Evolutionary conservation across 2,113 vertebrate species (phyloP), one percentile per base, ranked within the genome.

Genomic region (Nyctereutes procyonoides): DNA sequence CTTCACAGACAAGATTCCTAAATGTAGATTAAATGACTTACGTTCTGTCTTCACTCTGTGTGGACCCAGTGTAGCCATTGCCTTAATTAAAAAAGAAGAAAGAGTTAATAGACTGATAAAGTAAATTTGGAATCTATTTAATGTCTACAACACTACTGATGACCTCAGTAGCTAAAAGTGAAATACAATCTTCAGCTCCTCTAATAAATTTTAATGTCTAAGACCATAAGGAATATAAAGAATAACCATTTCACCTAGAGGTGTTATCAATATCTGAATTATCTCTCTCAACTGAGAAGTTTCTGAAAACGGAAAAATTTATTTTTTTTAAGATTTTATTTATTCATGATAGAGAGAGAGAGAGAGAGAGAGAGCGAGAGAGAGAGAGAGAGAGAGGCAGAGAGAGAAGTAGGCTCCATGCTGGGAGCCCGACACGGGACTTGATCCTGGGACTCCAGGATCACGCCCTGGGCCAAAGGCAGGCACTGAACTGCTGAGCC

Each of bases 11-110:
- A 93, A 69, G 24, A 86, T 88, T 71, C 88, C 58, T 85, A 22
- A 95, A 90, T 5, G 84, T 60, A 84, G 69, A 93, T 20, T 55
- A 92, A 94, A 92, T 17, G 82, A 99, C 99, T 99, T 99, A 99
- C 99, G 99, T 95, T 99, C 99, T 83, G 99, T 98, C 98, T 99
- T 99, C 97, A 99, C 99, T 98, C 99, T 99, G 97, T 99, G 99
- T 17, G 99, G 99, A 88, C 99, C 99, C 97, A 99, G 95, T 0
- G 99, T 99, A 87, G 99, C 99, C 99, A 99, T 99, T 84, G 99
- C 99, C 99, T 99, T 98, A 9, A 96, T n/a, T 43, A 95, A 35
- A 60, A 95, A 96, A 97, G 62, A 97, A 79, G 20, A 53, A 86
- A 63, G 63, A 96, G 76, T 97, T 93, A 35, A 95, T 3, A 77